Evolutionary conservation across 2,888 invertebrate species (phyloP).

Genomic region (Polylopha cassiicola): DNA sequence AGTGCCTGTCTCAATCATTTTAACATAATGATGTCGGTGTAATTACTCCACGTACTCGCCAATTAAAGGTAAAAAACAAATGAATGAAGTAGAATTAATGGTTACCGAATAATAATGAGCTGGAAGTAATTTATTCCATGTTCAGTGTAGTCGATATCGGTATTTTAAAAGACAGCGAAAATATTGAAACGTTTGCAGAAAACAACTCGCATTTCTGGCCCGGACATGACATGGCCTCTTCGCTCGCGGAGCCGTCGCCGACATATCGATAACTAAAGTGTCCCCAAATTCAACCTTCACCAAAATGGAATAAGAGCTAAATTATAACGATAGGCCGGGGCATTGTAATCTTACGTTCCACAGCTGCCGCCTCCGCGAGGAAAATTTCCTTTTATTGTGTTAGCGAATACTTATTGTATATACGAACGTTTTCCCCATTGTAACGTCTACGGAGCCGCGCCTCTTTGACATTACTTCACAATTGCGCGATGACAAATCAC

Average conservation of each 20-base stretch:
- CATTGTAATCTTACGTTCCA: constrained; percentile 50
- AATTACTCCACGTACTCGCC: too few species aligned
- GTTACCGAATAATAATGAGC: too few species aligned
- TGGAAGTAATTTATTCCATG: too few species aligned
- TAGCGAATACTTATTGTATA: constrained; percentile 69
- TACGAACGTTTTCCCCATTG: constrained; percentile 60
- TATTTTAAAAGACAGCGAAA: constrained; percentile 15
- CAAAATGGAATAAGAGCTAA: constrained; percentile 40
- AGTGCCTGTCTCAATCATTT: too few species aligned
- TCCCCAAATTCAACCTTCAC: constrained; percentile 36
- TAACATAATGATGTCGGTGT: too few species aligned
- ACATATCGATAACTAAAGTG: constrained; percentile 35
- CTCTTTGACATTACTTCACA: constrained; percentile 54
- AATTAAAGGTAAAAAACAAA: too few species aligned
- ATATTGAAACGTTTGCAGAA: constrained; percentile 34
- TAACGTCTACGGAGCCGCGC: constrained; percentile 44
- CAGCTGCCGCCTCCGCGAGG: constrained; percentile 45
- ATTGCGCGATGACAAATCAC: constrained; percentile 64
- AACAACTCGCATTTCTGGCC: constrained; percentile 38
- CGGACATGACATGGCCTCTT: constrained; percentile 45
- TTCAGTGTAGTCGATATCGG: too few species aligned
- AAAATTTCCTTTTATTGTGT: constrained; percentile 69
- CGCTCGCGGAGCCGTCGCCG: constrained; percentile 38
- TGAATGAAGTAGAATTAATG: too few species aligned
- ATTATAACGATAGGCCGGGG: constrained; percentile 37